A percentile compares a stretch with the other conserved stretches of the same genome.
Conservation (phyloP, 2,113 vertebrate species). For the Butorides virescens region DNA sequence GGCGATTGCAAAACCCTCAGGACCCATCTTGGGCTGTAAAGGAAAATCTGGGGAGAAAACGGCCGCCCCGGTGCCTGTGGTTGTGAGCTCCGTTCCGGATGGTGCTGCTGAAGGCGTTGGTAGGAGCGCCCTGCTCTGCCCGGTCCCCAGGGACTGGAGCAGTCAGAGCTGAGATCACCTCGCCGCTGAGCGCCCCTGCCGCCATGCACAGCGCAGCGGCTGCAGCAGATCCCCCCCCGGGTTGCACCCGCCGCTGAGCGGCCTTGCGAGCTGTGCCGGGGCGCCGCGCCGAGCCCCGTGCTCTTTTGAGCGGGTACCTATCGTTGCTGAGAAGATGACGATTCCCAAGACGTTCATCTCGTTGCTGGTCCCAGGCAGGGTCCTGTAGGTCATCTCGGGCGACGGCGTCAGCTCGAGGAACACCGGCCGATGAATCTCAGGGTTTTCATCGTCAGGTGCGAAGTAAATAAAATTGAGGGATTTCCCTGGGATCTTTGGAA, state of each 20-base stretch:
- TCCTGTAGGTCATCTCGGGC: constrained; percentile 81
- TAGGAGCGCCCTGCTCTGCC: accelerated
- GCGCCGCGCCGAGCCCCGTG: accelerated
- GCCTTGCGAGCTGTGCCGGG: accelerated
- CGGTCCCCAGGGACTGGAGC: background rate
- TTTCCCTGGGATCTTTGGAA: constrained; percentile 36
- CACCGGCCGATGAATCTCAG: constrained; percentile 72
- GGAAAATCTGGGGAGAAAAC: background rate
- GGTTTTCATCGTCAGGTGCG: constrained; percentile 74
- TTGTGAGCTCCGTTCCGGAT: background rate
- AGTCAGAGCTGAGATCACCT: background rate
- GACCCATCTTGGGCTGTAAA: accelerated
- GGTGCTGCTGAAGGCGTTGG: background rate
- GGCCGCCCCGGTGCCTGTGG: accelerated
- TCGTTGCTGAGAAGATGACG: constrained; percentile 90
- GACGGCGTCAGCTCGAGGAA: constrained; percentile 83
- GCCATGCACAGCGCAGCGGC: accelerated
- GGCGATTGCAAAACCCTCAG: background rate
- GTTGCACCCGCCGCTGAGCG: accelerated
- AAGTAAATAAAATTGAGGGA: constrained; percentile 82
- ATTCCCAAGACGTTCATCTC: constrained; percentile 92
- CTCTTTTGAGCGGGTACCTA: constrained; percentile 67
- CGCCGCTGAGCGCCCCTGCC: accelerated
- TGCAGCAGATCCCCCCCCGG: background rate
- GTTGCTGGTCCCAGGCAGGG: constrained; percentile 81